Evolutionary conservation across 2,113 vertebrate genomes (phyloP).

Genomic region (Alces alces): DNA sequence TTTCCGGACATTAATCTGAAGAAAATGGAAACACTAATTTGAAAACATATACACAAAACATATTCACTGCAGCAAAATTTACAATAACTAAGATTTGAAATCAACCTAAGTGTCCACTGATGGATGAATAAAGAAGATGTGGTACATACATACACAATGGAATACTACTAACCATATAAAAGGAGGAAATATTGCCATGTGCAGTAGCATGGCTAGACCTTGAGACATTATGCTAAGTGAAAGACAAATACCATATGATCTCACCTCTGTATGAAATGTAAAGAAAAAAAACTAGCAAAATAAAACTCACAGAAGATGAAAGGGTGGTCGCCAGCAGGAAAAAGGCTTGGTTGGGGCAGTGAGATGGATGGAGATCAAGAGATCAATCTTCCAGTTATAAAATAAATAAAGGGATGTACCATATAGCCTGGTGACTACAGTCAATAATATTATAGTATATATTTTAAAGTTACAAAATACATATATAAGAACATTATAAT

Average conservation of each 20-base stretch:
- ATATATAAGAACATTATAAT: background rate
- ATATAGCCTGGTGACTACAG: background rate
- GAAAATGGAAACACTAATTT: background rate
- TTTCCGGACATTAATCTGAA: background rate
- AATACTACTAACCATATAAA: background rate
- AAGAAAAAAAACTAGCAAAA: background rate
- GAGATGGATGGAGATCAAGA: background rate
- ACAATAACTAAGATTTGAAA: background rate
- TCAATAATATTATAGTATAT: background rate
- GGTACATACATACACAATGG: background rate
- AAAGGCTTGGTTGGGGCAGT: accelerated
- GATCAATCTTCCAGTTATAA: background rate
- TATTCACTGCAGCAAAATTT: background rate
- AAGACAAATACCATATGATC: background rate
- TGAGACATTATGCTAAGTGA: background rate
- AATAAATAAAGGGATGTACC: background rate
- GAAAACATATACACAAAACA: background rate
- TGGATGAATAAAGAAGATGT: background rate
- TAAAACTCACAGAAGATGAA: background rate
- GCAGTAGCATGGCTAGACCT: background rate
- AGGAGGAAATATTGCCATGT: background rate
- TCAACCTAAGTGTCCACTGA: background rate
- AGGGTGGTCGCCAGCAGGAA: background rate
- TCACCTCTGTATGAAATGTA: background rate
- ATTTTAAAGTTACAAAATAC: background rate